phyloP scores from a whole-genome alignment of 2,888 invertebrate genomes.

The Caenorhabditis wallacei region DNA sequence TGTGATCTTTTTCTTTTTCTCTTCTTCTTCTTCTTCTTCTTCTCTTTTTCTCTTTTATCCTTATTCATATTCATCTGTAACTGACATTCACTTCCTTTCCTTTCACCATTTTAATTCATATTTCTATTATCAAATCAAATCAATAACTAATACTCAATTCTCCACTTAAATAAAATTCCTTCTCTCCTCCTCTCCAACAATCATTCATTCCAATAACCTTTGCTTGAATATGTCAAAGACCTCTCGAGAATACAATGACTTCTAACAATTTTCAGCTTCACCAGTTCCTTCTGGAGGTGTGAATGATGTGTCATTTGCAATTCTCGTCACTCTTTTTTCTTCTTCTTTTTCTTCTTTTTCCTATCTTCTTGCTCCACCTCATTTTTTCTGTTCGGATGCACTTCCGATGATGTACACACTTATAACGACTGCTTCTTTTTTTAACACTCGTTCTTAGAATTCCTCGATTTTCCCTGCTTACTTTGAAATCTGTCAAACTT shows the following conservation, averaged over 20 bases:
- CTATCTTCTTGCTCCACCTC: slow-evolving; percentile 28
- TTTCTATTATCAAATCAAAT: not conserved
- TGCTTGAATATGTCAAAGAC: slow-evolving; percentile 15
- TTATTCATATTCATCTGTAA: slow-evolving; percentile 6
- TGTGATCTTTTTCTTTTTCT: slow-evolving; percentile 7
- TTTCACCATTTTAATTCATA: not conserved
- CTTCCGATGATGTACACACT: slow-evolving; percentile 45
- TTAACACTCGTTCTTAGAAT: slow-evolving; percentile 20
- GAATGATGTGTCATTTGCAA: slow-evolving; percentile 52
- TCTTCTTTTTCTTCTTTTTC: slow-evolving; percentile 10
- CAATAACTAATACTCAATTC: not conserved
- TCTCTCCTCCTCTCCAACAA: not conserved
- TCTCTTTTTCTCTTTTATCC: not conserved
- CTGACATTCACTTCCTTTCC: slow-evolving; percentile 33
- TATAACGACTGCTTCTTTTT: slow-evolving; percentile 21
- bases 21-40: not conserved
- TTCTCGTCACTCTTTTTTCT: slow-evolving; percentile 46
- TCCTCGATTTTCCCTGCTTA: slow-evolving; percentile 3
- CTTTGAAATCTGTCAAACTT: slow-evolving; percentile 22
- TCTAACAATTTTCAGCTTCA: slow-evolving; percentile 56
- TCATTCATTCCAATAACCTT: not conserved
- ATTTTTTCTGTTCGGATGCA: slow-evolving; percentile 46
- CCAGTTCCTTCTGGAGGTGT: slow-evolving; percentile 51
- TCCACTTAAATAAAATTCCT: not conserved
- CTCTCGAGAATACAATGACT: slow-evolving; percentile 11